Evolutionary conservation across 2,888 invertebrate genomes (phyloP).

Genomic region (Geophilus truncorum): DNA sequence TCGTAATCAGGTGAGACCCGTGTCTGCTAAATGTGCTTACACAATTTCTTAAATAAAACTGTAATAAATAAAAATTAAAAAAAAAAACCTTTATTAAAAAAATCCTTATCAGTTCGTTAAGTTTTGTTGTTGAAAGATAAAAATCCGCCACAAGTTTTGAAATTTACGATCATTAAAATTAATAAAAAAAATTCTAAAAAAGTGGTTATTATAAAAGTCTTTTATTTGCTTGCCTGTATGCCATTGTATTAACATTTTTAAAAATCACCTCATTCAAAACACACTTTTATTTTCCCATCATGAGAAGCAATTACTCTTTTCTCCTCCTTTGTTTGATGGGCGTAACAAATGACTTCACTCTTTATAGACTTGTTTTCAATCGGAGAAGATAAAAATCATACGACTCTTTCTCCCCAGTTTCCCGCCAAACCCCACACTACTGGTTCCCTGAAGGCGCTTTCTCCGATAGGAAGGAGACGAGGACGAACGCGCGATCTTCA

Average conservation of each 20-base stretch:
- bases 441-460: slow-evolving; percentile 3
- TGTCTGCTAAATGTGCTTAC: background rate
- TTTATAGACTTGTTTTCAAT: slow-evolving; percentile 27
- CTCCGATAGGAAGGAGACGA: background rate
- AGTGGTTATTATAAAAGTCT: background rate
- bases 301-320: slow-evolving; percentile 8
- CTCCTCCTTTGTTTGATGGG: background rate
- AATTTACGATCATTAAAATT: background rate
- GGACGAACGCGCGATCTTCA: background rate
- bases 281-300: slow-evolving; percentile 2
- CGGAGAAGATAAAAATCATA: slow-evolving; percentile 8
- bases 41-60: background rate
- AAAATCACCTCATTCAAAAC: background rate
- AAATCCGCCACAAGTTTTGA: background rate
- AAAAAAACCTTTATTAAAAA: background rate
- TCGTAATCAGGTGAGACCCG: background rate
- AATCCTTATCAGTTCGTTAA: background rate
- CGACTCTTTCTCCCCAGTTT: slow-evolving; percentile 11
- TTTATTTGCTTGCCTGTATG: background rate
- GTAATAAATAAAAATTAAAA: background rate
- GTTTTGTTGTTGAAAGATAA: background rate
- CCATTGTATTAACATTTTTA: background rate
- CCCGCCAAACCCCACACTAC: background rate
- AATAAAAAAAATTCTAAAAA: background rate
- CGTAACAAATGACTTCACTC: slow-evolving; percentile 24